These are phyloP conservation scores for Eupleurogrammus muticus DNA, from an alignment of 2,797 vertebrate species.

Conservation along the genomic window DNA sequence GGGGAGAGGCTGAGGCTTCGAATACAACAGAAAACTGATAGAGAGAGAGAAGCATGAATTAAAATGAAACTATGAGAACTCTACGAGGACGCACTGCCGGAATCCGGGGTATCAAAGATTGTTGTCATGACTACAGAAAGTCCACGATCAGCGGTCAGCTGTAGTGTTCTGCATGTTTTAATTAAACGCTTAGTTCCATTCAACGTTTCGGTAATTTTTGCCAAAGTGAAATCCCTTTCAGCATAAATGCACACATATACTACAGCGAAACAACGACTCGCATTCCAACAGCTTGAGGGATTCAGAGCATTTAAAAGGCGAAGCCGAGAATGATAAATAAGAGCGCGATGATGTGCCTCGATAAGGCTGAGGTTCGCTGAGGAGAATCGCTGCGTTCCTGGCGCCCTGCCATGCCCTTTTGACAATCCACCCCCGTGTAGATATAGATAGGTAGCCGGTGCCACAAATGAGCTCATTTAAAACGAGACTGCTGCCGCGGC, in stretches of 20 bases:
- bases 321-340: constrained; percentile 19
- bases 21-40: constrained; percentile 51
- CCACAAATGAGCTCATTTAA: constrained; percentile 79
- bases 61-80: constrained; percentile 46
- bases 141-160: neutral
- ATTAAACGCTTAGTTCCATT: neutral
- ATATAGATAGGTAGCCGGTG: constrained; percentile 50
- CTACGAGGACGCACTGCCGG: constrained; percentile 25
- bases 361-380: constrained; percentile 20
- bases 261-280: neutral
- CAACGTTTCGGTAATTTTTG: neutral
- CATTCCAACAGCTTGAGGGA: neutral
- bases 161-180: neutral
- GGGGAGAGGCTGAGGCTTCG: constrained; percentile 66
- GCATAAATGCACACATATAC: neutral
- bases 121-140: constrained; percentile 46
- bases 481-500: constrained; percentile 45
- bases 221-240: neutral
- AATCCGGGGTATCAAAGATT: constrained; percentile 29
- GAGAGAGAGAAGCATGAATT: constrained; percentile 29
- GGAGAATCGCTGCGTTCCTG: constrained; percentile 18
- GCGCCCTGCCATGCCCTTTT: constrained; percentile 53
- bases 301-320: constrained; percentile 1
- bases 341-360: constrained; percentile 2
- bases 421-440: constrained; percentile 59